Conservation (phyloP, 1,140 invertebrate species). For the Metopolophium dirhodum region DNA sequence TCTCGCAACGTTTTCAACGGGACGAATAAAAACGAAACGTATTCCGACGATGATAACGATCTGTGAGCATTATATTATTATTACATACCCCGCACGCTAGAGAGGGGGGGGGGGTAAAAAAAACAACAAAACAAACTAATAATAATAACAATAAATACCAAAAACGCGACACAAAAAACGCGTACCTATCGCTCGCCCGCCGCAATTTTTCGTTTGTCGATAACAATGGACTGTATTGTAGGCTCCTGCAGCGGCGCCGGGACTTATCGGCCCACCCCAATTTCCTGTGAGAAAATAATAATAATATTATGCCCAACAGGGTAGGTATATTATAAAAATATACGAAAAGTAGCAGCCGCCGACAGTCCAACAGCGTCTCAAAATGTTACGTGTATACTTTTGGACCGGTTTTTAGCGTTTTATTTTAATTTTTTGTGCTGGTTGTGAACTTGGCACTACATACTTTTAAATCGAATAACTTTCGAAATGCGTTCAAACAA, state of each 20-base stretch:
- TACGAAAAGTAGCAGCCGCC: not conserved
- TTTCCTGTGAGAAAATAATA: conserved; percentile 40
- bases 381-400: too few species aligned
- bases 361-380: too few species aligned
- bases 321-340: too few species aligned
- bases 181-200: not conserved
- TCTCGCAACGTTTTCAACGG: conserved; percentile 16
- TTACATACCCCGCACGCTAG: not conserved
- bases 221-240: not conserved
- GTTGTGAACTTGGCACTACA: too few species aligned
- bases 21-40: conserved; percentile 19
- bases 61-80: conserved; percentile 15
- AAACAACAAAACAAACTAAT: not conserved
- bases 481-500: too few species aligned
- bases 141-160: not conserved
- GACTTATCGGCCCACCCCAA: not conserved
- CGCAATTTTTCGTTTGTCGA: not conserved
- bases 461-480: too few species aligned
- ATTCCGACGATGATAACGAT: conserved; percentile 25
- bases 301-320: not conserved
- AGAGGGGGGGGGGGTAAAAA: not conserved
- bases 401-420: too few species aligned
- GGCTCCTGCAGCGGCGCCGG: conserved; percentile 15
- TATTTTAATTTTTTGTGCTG: too few species aligned
- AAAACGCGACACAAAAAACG: not conserved